Evolutionary conservation across 2,888 invertebrate species (phyloP), one percentile per base, ranked within the genome.

Genomic region (Agonopterix heracliana): DNA sequence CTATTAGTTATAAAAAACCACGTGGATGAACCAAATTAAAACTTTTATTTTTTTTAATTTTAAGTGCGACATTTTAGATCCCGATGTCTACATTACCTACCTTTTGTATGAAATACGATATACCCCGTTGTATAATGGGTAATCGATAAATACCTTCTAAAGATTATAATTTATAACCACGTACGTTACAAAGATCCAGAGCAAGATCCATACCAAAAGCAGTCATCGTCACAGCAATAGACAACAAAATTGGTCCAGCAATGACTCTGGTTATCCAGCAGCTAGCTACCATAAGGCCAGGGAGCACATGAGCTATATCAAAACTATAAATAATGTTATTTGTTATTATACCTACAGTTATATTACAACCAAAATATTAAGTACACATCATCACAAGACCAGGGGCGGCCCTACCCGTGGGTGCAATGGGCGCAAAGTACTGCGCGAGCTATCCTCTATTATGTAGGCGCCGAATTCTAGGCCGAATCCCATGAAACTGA

Each of bases 171-270:
- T 8, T 9, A 5, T 38, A 8, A 42, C 36, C 42, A 48, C 90
- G 77, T 54, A 87, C 87, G 53, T 86, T 81, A 57, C 84, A 85
- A 17, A 93, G 89, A 53, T 92, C 91, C 57, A 91, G 81, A 10
- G 90, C 90, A 0, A 91, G 86, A 64, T 93, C 90, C 71, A 91
- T 91, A 11, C 92, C 92, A 17, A 89, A 90, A 48, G 89, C 90
- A 9, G 92, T 92, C 52, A 93, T 73, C 0, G 88, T 64, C 4
- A 90, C 83, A 9, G 84, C 82, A 47, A 68, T 58, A 4, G 84
- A 80, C 51, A 88, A 55, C 14, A 84, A 47, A 11, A 76, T 56
- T 0, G 87, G 87, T 2, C 85, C 87, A 7, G 83, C 85, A 43
- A 75, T 55, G 10, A 77, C 53, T 3, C 67, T 66, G 8, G 75